phyloP scores from a whole-genome alignment of 1,140 invertebrate species.

The Trinorchestia longiramus region DNA sequence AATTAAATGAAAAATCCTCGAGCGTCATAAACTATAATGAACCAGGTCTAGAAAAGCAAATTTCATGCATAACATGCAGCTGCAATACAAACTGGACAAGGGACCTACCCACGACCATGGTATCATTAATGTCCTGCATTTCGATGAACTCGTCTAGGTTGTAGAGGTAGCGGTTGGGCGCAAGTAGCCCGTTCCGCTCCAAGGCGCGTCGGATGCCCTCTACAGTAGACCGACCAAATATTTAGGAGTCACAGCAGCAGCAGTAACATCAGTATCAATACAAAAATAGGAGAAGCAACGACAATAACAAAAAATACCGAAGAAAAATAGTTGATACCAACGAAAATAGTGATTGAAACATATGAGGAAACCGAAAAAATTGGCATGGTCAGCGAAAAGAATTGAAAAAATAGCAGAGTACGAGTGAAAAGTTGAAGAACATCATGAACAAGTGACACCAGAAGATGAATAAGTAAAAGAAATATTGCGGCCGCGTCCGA shows the following conservation, averaged over 20 bases:
- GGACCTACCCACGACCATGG: constrained; percentile 63
- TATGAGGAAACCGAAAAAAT: too few species aligned
- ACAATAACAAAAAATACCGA: too few species aligned
- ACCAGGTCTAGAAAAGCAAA: background rate
- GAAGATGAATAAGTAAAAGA: too few species aligned
- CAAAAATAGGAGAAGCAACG: background rate
- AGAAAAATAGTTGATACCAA: too few species aligned
- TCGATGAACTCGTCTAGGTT: constrained; percentile 65
- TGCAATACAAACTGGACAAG: background rate
- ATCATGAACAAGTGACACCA: too few species aligned
- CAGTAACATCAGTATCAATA: too few species aligned
- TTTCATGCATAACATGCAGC: background rate
- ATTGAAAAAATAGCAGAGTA: too few species aligned
- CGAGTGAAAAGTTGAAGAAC: too few species aligned
- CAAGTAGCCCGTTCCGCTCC: constrained; percentile 62
- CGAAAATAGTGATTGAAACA: too few species aligned
- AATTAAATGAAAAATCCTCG: background rate
- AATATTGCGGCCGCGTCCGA: too few species aligned
- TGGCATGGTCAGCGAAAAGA: too few species aligned
- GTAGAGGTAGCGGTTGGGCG: constrained; percentile 66
- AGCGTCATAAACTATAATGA: background rate
- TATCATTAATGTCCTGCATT: constrained; percentile 66
- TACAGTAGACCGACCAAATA: constrained; percentile 36
- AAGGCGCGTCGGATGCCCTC: constrained; percentile 66
- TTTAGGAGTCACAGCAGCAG: background rate